Conservation (phyloP, 2,797 vertebrate species). For the Mionectes olivaceus region DNA sequence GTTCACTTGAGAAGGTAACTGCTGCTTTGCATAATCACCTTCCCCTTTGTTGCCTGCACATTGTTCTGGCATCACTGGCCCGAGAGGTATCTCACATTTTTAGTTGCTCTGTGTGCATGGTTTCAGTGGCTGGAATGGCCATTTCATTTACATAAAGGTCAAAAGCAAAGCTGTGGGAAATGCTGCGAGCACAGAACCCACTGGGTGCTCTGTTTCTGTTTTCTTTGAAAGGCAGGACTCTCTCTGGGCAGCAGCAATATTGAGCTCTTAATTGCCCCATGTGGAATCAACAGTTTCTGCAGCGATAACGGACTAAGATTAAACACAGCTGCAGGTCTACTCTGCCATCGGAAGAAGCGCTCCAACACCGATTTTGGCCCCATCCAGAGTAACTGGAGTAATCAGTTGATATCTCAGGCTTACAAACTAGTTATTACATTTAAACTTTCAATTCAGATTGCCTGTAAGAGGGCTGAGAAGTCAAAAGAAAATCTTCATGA, state of each 20-base stretch:
- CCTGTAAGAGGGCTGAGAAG: background rate
- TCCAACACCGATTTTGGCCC: background rate
- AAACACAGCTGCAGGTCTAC: background rate
- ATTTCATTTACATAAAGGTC: constrained; percentile 27
- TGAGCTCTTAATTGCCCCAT: background rate
- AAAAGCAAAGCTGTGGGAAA: background rate
- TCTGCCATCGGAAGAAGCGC: background rate
- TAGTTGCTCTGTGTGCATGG: background rate
- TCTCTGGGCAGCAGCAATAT: background rate
- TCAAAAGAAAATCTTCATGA: background rate
- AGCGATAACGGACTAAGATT: background rate
- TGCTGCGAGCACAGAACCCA: background rate
- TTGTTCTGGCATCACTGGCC: constrained; percentile 11
- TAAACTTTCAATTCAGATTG: background rate
- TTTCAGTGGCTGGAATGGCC: constrained; percentile 8
- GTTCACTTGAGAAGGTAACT: constrained; percentile 7
- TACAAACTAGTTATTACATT: background rate
- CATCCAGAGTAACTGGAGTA: background rate
- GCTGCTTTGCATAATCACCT: constrained; percentile 24
- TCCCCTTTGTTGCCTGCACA: background rate
- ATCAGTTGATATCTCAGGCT: background rate
- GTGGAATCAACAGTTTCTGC: background rate
- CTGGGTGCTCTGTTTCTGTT: background rate
- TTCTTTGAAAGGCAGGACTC: background rate
- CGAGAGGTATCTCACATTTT: background rate